These are phyloP conservation scores for Cydia splendana DNA, from an alignment of 1,140 invertebrate species.

Conservation along the genomic window DNA sequence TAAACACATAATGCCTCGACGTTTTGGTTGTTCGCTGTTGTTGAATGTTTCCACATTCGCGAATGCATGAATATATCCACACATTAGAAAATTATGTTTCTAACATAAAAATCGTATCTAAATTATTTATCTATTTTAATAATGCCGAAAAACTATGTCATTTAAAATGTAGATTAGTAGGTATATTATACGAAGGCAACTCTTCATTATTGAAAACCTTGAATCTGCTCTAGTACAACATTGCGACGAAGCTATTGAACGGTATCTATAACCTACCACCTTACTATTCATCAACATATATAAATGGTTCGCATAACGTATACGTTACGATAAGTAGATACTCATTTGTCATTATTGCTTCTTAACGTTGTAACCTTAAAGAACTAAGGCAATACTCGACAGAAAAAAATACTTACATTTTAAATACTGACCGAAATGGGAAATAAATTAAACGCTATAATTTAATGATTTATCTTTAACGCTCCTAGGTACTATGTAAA, in stretches of 20 bases:
- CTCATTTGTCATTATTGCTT: conserved; percentile 67
- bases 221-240: conserved; percentile 17
- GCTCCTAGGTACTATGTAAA: conserved; percentile 56
- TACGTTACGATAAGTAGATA: conserved; percentile 36
- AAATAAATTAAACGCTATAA: conserved; percentile 75
- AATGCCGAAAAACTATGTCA: conserved; percentile 43
- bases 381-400: conserved; percentile 57
- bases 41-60: conserved; percentile 42
- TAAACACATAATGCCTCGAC: conserved; percentile 64
- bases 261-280: conserved; percentile 22
- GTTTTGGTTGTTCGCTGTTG: conserved; percentile 51
- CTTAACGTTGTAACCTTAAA: conserved; percentile 51
- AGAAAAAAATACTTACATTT: conserved; percentile 72
- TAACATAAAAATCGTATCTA: conserved; percentile 50
- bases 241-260: conserved; percentile 29
- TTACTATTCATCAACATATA: conserved; percentile 17
- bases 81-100: conserved; percentile 40
- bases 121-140: conserved; percentile 46
- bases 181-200: conserved; percentile 28
- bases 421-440: conserved; percentile 79
- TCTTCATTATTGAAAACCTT: conserved; percentile 1
- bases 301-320: conserved; percentile 34
- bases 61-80: conserved; percentile 47
- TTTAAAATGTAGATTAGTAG: conserved; percentile 23
- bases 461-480: conserved; percentile 50